A percentile compares a stretch with the other conserved stretches of the same genome.
Conservation (phyloP, 2,888 invertebrate species). For the Pterostichus madidus region DNA sequence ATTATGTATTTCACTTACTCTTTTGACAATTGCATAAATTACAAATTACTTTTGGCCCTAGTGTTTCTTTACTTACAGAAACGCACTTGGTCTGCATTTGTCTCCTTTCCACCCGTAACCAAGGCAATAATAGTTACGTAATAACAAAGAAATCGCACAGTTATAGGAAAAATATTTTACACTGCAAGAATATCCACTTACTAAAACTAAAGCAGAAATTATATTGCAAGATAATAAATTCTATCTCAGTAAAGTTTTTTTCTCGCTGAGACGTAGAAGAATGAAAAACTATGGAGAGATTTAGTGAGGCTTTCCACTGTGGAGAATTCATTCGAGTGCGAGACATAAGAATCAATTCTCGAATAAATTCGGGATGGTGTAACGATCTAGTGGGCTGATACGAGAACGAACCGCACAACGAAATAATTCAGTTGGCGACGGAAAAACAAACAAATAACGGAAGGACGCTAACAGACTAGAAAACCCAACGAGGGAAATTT, state of each 20-base stretch:
- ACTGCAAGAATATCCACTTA: background rate
- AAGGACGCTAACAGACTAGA: conserved; percentile 39
- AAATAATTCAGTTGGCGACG: conserved; percentile 53
- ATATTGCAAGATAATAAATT: too few relatives aligned
- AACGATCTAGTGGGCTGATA: conserved; percentile 59
- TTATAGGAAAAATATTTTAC: conserved; percentile 4
- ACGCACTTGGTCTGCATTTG: too few relatives aligned
- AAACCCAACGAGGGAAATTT: conserved; percentile 18
- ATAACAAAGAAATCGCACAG: too few relatives aligned
- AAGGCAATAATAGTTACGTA: too few relatives aligned
- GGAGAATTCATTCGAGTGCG: background rate
- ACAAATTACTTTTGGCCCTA: too few relatives aligned
- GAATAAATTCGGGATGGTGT: conserved; percentile 55
- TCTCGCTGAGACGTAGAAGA: too few relatives aligned
- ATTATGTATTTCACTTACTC: too few relatives aligned
- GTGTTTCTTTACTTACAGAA: too few relatives aligned
- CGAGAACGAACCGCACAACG: conserved; percentile 33
- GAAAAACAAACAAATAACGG: conserved; percentile 51
- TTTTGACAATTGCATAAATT: too few relatives aligned
- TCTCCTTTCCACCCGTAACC: too few relatives aligned
- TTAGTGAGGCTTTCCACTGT: background rate
- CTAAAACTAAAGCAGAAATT: background rate
- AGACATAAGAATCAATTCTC: conserved; percentile 51
- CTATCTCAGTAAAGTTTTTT: too few relatives aligned
- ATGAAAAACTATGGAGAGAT: background rate